Conservation (phyloP, 2,888 invertebrate species). For the Heliconius erato region DNA sequence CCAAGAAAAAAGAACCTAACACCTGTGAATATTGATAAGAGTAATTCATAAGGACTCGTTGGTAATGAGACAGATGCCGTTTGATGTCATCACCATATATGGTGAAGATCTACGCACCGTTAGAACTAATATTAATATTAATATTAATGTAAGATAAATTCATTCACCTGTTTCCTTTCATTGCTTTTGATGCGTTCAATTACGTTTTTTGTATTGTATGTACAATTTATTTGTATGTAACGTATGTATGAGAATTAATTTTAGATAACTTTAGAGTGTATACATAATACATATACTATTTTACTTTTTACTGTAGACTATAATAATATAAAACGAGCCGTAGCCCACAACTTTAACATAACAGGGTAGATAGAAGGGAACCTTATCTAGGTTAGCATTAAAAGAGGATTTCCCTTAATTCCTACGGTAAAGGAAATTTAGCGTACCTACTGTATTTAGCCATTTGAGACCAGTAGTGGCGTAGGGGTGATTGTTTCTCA, state of each 20-base stretch:
- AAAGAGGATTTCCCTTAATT: too few relatives aligned
- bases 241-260: not conserved
- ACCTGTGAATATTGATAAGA: conserved; percentile 61
- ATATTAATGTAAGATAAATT: too few relatives aligned
- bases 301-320: not conserved
- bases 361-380: too few relatives aligned
- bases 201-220: conserved; percentile 1
- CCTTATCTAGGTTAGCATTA: too few relatives aligned
- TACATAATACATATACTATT: not conserved
- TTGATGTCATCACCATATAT: conserved; percentile 43
- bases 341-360: too few relatives aligned
- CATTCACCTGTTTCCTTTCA: conserved; percentile 46
- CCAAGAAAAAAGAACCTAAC: conserved; percentile 66
- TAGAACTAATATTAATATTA: too few relatives aligned
- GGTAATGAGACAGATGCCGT: conserved; percentile 45
- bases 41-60: conserved; percentile 42
- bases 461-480: too few relatives aligned
- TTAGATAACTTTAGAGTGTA: not conserved
- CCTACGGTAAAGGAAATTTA: too few relatives aligned
- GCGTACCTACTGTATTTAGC: too few relatives aligned
- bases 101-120: conserved; percentile 37
- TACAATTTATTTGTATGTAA: not conserved
- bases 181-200: conserved; percentile 1
- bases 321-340: not conserved
- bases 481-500: too few relatives aligned